Evolutionary conservation across 1,140 invertebrate species (phyloP).

Genomic region (Drosophila albomicans): DNA sequence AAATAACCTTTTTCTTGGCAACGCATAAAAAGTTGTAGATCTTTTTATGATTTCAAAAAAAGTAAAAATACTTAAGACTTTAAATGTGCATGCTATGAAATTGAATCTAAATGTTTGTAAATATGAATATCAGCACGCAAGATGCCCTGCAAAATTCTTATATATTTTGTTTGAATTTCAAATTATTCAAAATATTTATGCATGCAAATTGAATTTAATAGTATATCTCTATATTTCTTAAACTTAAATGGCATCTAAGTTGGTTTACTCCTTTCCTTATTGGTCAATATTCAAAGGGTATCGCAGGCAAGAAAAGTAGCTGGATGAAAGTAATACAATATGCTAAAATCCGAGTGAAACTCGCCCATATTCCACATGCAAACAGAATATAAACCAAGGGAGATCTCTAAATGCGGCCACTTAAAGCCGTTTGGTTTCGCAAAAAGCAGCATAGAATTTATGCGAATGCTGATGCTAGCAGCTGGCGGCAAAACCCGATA

Average conservation of each 20-base stretch:
- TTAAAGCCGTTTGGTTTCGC: slow-evolving; percentile 3
- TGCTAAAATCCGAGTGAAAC: not conserved
- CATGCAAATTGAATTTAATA: too few species aligned
- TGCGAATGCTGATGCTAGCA: slow-evolving; percentile 10
- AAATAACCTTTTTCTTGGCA: not conserved
- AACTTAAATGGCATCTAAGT: not conserved
- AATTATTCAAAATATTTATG: too few species aligned
- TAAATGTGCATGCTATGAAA: slow-evolving; percentile 2
- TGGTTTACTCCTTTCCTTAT: not conserved
- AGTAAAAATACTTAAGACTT: not conserved
- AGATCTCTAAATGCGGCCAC: slow-evolving; percentile 19
- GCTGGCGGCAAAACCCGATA: slow-evolving; percentile 21
- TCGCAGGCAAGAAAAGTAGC: not conserved
- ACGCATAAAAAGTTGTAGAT: not conserved
- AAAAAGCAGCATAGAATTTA: slow-evolving; percentile 13
- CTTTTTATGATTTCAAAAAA: not conserved
- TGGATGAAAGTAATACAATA: not conserved
- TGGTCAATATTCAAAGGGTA: not conserved
- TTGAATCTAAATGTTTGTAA: not conserved
- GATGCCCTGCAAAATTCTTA: too few species aligned
- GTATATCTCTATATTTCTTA: too few species aligned
- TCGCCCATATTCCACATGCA: not conserved
- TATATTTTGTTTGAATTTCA: too few species aligned
- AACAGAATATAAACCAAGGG: slow-evolving; percentile 1
- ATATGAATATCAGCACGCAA: too few species aligned